phyloP scores from a whole-genome alignment of 2,797 vertebrate species.

The Hybognathus amarus region DNA sequence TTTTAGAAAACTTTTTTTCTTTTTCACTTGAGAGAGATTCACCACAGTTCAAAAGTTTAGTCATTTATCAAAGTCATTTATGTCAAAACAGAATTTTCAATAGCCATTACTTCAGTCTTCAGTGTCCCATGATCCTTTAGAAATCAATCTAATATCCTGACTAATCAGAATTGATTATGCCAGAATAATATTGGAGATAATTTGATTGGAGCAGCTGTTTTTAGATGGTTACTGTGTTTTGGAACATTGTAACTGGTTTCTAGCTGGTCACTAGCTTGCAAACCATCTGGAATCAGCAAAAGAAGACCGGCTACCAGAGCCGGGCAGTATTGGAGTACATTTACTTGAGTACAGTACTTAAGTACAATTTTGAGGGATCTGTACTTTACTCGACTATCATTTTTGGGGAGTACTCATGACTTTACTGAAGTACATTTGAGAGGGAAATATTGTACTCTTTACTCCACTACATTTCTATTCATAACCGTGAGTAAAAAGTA shows the following conservation, averaged over 20 bases:
- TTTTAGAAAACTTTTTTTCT: slow-evolving; percentile 14
- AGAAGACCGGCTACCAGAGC: not conserved
- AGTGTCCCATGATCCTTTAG: not conserved
- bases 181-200: not conserved
- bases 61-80: no score
- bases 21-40: not conserved
- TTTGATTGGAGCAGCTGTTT: not conserved
- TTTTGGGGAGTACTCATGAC: no score
- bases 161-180: not conserved
- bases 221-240: not conserved
- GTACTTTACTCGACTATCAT: no score
- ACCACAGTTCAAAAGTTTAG: not conserved
- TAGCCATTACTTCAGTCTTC: not conserved
- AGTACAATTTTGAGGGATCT: no score
- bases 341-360: no score
- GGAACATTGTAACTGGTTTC: not conserved
- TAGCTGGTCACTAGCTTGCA: not conserved
- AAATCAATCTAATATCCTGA: not conserved
- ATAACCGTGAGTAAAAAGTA: no score
- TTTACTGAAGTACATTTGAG: no score
- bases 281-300: not conserved
- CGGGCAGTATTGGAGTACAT: no score
- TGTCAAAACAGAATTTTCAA: not conserved
- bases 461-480: no score
- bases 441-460: no score